These are phyloP conservation scores for Saccostrea glomerata DNA, from an alignment of 1,140 invertebrate species.

Conservation along the genomic window DNA sequence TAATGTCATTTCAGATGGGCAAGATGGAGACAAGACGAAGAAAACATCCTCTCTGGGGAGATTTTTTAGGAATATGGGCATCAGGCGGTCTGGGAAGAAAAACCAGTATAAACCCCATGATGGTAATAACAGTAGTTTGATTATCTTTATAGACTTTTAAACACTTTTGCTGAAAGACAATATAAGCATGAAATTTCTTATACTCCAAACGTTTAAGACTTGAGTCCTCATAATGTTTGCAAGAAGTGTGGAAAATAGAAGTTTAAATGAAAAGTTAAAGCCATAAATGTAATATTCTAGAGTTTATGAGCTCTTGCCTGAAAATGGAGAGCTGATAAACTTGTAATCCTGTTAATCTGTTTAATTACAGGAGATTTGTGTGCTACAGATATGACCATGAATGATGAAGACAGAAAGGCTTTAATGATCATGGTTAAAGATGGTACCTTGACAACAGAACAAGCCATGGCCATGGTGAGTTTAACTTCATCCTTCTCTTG, in stretches of 20 bases:
- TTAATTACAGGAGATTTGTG: conserved; percentile 69
- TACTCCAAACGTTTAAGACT: too few species aligned
- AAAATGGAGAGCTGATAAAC: background rate
- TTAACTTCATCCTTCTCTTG: background rate
- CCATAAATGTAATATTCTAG: background rate
- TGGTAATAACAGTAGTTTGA: conserved; percentile 59
- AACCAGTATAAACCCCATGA: conserved; percentile 72
- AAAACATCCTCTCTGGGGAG: conserved; percentile 70
- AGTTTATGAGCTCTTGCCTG: background rate
- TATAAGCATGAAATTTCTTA: too few species aligned
- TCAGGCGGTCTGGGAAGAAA: conserved; percentile 71
- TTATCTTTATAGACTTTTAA: background rate
- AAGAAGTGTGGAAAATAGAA: background rate
- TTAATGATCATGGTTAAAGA: conserved; percentile 77
- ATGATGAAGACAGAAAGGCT: conserved; percentile 74
- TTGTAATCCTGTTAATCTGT: background rate
- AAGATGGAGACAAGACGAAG: conserved; percentile 66
- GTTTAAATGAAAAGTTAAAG: background rate
- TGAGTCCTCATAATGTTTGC: background rate
- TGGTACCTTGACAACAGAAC: conserved; percentile 73
- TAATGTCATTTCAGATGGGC: conserved; percentile 46
- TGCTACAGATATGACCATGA: conserved; percentile 75
- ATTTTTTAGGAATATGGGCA: conserved; percentile 73
- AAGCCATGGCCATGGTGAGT: conserved; percentile 74
- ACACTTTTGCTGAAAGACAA: background rate